Percentiles rank a stretch among this genome's conserved stretches.
Conservation (phyloP, 92 coral and sea anemone genomes). For the Actinernus sp. region DNA sequence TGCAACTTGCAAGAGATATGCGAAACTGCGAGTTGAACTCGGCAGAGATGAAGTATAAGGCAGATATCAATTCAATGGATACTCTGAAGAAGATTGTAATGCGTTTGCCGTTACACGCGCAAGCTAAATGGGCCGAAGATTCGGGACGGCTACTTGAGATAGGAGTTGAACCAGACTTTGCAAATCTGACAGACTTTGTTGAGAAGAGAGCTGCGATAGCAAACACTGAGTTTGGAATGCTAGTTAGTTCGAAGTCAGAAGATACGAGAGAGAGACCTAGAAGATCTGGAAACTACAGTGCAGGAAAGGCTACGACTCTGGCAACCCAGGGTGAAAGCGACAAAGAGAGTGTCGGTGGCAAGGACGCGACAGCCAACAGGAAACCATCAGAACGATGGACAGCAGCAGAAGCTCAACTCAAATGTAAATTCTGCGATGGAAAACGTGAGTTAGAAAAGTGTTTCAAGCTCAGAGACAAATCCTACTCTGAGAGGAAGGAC, state of each 20-base stretch:
- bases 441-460: no score
- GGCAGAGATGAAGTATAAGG: slow-evolving; percentile 27
- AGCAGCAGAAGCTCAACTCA: no score
- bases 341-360: no score
- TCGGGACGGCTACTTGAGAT: slow-evolving; percentile 24
- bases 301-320: no score
- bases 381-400: no score
- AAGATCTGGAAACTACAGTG: no score
- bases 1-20: slow-evolving; percentile 60
- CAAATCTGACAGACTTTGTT: slow-evolving; percentile 23
- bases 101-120: slow-evolving; percentile 39
- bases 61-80: slow-evolving; percentile 52
- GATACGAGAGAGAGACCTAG: no score
- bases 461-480: no score
- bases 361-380: no score
- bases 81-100: slow-evolving; percentile 41
- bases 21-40: slow-evolving; percentile 44
- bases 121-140: slow-evolving; percentile 64
- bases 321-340: no score
- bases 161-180: slow-evolving; percentile 29
- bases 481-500: no score
- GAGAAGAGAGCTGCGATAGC: slow-evolving; percentile 32
- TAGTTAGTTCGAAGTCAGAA: slow-evolving; percentile 47
- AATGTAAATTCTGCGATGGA: no score
- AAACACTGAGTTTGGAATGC: slow-evolving; percentile 33